phyloP scores from a whole-genome alignment of 23 tunicate genomes.

The Ciona savignyi region DNA sequence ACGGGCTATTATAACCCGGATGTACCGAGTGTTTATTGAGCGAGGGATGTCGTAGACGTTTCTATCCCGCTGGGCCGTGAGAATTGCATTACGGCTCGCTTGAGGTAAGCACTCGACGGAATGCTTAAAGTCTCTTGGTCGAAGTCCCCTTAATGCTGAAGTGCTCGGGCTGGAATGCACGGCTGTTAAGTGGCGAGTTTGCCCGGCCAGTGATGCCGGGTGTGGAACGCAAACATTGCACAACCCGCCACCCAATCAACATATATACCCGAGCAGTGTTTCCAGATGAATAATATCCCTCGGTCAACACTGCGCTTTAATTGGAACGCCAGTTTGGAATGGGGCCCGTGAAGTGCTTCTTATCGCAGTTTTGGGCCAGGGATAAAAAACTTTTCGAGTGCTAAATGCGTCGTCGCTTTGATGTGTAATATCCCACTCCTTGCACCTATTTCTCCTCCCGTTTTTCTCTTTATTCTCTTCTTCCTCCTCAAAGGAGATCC shows the following conservation, averaged over 20 bases:
- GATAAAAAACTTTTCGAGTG: constrained; percentile 1
- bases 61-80: background rate
- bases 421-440: background rate
- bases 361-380: background rate
- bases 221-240: background rate
- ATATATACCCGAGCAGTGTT: too few relatives aligned
- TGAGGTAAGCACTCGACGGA: background rate
- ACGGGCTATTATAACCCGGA: too few relatives aligned
- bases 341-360: background rate
- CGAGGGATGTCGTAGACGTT: too few relatives aligned
- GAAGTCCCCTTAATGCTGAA: background rate
- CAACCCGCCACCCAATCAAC: too few relatives aligned
- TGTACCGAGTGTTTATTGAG: too few relatives aligned
- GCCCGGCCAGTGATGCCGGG: background rate
- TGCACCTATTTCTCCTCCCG: background rate
- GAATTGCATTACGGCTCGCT: background rate
- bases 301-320: background rate
- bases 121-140: background rate
- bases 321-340: background rate
- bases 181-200: background rate
- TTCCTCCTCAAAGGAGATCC: background rate
- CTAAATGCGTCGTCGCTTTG: background rate
- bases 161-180: background rate
- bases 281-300: background rate
- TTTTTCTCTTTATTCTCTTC: background rate